Evolutionary conservation across 1,140 invertebrate genomes (phyloP).

Genomic region (Piezodorus guildinii): DNA sequence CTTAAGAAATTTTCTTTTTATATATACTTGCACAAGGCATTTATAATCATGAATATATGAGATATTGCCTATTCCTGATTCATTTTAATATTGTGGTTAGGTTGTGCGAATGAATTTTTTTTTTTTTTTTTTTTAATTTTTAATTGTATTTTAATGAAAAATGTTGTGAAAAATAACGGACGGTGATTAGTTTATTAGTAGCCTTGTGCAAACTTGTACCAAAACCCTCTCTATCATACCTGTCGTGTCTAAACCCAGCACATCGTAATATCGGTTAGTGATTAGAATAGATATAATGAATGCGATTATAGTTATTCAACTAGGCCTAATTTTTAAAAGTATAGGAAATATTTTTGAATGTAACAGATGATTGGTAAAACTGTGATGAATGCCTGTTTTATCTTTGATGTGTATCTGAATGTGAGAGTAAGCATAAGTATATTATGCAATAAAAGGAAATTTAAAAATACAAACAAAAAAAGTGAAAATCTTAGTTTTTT

Average conservation of each 20-base stretch:
- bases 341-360: conserved; percentile 17
- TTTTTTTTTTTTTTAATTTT: neutral
- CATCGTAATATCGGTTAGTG: conserved; percentile 15
- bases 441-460: conserved; percentile 10
- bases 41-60: neutral
- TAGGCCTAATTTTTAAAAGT: conserved; percentile 16
- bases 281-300: conserved; percentile 12
- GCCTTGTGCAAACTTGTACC: conserved; percentile 1
- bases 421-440: neutral
- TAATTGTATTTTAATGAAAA: neutral
- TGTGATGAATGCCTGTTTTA: conserved; percentile 13
- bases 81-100: neutral
- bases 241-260: conserved; percentile 4
- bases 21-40: neutral
- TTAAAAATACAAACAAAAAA: too few species aligned
- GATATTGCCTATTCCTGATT: neutral
- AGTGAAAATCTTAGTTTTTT: conserved; percentile 14
- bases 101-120: neutral
- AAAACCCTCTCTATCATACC: conserved; percentile 1
- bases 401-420: conserved; percentile 1
- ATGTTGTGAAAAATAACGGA: neutral
- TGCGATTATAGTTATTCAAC: conserved; percentile 14
- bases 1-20: neutral
- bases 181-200: neutral
- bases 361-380: conserved; percentile 6